Base-by-base conservation (phyloP, 2,888 invertebrate genomes). In the Pollenia griseotomentosa region DNA sequence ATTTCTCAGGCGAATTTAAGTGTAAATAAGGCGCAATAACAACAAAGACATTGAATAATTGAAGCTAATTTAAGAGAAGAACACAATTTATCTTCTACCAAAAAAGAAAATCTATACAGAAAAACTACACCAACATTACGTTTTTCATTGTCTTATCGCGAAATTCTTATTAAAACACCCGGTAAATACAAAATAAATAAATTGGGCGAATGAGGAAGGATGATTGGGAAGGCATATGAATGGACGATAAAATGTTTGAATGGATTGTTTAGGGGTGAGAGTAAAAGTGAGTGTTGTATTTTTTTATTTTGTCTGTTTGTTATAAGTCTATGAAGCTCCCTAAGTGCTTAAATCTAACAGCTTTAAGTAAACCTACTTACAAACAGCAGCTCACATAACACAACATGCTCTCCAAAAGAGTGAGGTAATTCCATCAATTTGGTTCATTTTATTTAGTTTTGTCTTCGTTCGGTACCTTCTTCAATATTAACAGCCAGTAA, bases 401-500 rank as follows among this genome's bases (percentile, higher is more conserved):
- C 12, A 5, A 10, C 80, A 10, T 53, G 33, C 63, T 19, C 14
- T 59, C 9, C 63, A 65, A 48, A 59, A 12, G 40, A 74, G 59
- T 59, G 65, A 73, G 65, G 66, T 65, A 81, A 83, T 83, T 75
- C 61, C 75, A 70, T 70, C 75, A 82, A 46, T 79, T 19, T 74
- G 55, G 19, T 57, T 68, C 16, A 82, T 51, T 68, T 61, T 75
- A 55, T 70, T 70, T 40, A 61, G 73, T 66, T 73, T n/a, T 42
- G 79, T 71, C 44, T 59, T 57, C 19, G 65, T 74, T 40, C 51
- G 51, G 81, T 82, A 82, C 51, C 84, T 79, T 84, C 75, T 86
- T 80, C 68, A 73, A 86, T 88, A 84, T 88, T 86, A 88, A 88
- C 87, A 80, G 83, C 71, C 75, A 73, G 82, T 82, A 88, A 88